These are phyloP conservation scores for Salmo trutta DNA, from an alignment of 2,797 vertebrate species.

Conservation along the genomic window DNA sequence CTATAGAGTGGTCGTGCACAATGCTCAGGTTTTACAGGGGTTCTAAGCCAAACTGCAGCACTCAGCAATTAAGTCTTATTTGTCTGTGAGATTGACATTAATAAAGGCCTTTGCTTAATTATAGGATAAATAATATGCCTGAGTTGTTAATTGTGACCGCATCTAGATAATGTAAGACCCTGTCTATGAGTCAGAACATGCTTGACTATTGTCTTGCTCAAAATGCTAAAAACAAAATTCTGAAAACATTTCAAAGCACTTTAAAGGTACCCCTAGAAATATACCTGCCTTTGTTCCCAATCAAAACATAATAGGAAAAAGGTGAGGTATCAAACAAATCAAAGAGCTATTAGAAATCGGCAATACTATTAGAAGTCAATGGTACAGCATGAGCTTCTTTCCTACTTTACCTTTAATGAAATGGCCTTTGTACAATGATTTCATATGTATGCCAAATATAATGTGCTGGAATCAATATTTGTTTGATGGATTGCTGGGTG, in stretches of 20 bases:
- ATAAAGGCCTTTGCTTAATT: slow-evolving; percentile 71
- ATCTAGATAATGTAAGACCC: slow-evolving; percentile 18
- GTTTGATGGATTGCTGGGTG: slow-evolving; percentile 36
- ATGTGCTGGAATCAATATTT: slow-evolving; percentile 22
- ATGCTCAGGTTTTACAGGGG: slow-evolving; percentile 76
- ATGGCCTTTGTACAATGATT: slow-evolving; percentile 33
- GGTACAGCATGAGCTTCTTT: not conserved
- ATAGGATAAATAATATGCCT: slow-evolving; percentile 57
- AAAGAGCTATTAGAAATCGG: not conserved
- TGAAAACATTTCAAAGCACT: too few relatives aligned
- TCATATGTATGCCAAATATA: slow-evolving; percentile 24
- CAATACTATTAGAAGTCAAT: not conserved
- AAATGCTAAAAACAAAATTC: not conserved
- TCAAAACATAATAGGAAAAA: slow-evolving; percentile 1
- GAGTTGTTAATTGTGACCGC: slow-evolving; percentile 57
- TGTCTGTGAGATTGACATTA: slow-evolving; percentile 79
- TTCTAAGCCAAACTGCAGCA: slow-evolving; percentile 68
- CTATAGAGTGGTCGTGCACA: slow-evolving; percentile 76
- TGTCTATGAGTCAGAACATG: slow-evolving; percentile 1
- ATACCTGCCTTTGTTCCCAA: slow-evolving; percentile 1
- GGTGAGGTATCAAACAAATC: not conserved
- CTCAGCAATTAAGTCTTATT: slow-evolving; percentile 81
- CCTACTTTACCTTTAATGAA: slow-evolving; percentile 25
- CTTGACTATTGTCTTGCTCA: not conserved
- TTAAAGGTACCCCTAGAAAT: not conserved